Evolutionary conservation across 2,113 vertebrate genomes (phyloP), one percentile per base, ranked within the genome.

Genomic region (Anhinga anhinga): DNA sequence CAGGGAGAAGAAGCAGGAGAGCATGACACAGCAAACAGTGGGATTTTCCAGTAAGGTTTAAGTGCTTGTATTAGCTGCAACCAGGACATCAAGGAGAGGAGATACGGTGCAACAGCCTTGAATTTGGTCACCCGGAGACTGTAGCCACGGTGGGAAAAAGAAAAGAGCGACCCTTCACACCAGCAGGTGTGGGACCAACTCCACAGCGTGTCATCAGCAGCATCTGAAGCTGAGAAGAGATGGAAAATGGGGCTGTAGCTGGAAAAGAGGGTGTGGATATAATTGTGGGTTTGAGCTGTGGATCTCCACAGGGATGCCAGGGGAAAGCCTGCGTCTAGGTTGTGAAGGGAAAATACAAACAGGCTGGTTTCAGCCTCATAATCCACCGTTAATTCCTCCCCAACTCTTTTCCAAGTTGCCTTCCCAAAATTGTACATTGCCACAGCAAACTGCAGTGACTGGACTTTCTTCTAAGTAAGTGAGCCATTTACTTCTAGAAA

Each of bases 221-320:
- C 45, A 47, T 47, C 45, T 47, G 45, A 19, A 11, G 22, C 1
- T 34, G 6, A 26, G 70, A 71, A 66, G 59, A 38, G 34, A 25
- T 17, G 23, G 32, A 34, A 44, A 65, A n/a, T 1, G 0, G 15
- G 15, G 9, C 1, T 0, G 26, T 16, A 70, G 2, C 4, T 13
- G 69, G 53, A 55, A 36, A 52, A 25, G 32, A 45, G 34, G 19
- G 13, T 11, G 19, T 58, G 32, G 47, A n/a, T 40, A 5, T 23
- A 18, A 40, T 23, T 22, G 23, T 6, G 11, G 15, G 29, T 77
- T 58, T 45, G 49, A 38, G 72, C 38, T 58, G 27, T 32, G 23
- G 30, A 7, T 56, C 22, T 66, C 69, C 2, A 1, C 2, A 63
- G 63, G 38, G 29, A 47, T 15, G 22, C n/a, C 34, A 23, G 8